Evolutionary conservation across 2,113 vertebrate genomes (phyloP).

Genomic region (Pedetes capensis): DNA sequence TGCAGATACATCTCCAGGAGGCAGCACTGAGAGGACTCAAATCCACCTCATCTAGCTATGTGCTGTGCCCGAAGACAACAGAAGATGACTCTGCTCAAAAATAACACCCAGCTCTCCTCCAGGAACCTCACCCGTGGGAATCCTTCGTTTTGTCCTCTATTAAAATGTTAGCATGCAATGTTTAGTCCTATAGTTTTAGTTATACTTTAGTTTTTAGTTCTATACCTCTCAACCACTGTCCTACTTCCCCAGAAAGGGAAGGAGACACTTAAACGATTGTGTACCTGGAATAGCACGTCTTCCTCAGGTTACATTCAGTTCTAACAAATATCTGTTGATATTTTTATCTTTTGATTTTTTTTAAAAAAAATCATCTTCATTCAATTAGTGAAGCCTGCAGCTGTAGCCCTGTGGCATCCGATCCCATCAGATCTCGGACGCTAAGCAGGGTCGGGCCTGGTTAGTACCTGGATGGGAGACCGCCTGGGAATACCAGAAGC

Average conservation of each 20-base stretch:
- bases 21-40: neutral
- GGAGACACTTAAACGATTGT: neutral
- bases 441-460: too few relatives aligned
- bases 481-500: too few relatives aligned
- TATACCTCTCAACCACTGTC: neutral
- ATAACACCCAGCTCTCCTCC: neutral
- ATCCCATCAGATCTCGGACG: too few relatives aligned
- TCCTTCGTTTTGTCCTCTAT: neutral
- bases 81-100: neutral
- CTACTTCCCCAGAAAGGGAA: neutral
- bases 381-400: too few relatives aligned
- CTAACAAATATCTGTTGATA: neutral
- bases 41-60: neutral
- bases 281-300: neutral
- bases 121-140: accelerated
- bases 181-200: too few relatives aligned
- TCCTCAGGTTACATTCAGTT: neutral
- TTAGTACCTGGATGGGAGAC: too few relatives aligned
- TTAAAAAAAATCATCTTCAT: neutral
- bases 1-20: neutral
- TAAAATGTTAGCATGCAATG: accelerated
- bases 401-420: too few relatives aligned
- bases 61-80: neutral
- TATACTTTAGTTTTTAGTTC: too few relatives aligned
- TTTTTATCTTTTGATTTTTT: neutral